Evolutionary conservation across 2,797 vertebrate genomes (phyloP).

Genomic region (Harpagifer antarcticus): DNA sequence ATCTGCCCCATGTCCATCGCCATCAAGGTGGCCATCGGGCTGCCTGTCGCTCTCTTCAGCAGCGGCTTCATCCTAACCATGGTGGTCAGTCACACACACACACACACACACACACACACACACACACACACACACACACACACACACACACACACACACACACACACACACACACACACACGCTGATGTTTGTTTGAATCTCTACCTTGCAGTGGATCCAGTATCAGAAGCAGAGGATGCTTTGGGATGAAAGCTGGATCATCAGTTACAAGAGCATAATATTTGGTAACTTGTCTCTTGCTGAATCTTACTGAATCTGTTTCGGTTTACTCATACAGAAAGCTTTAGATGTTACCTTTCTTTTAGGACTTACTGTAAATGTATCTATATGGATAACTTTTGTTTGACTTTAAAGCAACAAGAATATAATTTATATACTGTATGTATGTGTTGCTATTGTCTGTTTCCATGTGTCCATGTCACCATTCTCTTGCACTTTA

Average conservation of each 20-base stretch:
- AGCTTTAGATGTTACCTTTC: background rate
- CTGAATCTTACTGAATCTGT: background rate
- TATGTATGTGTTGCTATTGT: background rate
- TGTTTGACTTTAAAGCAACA: background rate
- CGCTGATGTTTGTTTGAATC: slow-evolving; percentile 12
- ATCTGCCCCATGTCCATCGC: slow-evolving; percentile 84
- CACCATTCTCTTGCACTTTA: too few species aligned
- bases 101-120: slow-evolving; percentile 8
- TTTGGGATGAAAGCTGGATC: slow-evolving; percentile 90
- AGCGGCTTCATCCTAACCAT: slow-evolving; percentile 84
- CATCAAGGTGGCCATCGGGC: slow-evolving; percentile 84
- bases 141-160: slow-evolving; percentile 4
- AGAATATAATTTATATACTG: background rate
- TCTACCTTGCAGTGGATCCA: slow-evolving; percentile 81
- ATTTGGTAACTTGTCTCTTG: slow-evolving; percentile 76
- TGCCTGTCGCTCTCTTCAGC: slow-evolving; percentile 83
- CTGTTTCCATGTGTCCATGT: too few species aligned
- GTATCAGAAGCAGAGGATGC: slow-evolving; percentile 89
- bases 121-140: slow-evolving; percentile 10
- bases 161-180: background rate
- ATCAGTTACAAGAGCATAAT: slow-evolving; percentile 84
- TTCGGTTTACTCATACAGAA: background rate
- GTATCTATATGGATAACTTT: slow-evolving; percentile 1
- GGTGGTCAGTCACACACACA: slow-evolving; percentile 75
- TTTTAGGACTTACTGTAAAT: background rate